Percentiles rank a stretch among this genome's conserved stretches.
phyloP scores from a whole-genome alignment of 2,797 vertebrate species.

The Mormyrops attenuatus region DNA sequence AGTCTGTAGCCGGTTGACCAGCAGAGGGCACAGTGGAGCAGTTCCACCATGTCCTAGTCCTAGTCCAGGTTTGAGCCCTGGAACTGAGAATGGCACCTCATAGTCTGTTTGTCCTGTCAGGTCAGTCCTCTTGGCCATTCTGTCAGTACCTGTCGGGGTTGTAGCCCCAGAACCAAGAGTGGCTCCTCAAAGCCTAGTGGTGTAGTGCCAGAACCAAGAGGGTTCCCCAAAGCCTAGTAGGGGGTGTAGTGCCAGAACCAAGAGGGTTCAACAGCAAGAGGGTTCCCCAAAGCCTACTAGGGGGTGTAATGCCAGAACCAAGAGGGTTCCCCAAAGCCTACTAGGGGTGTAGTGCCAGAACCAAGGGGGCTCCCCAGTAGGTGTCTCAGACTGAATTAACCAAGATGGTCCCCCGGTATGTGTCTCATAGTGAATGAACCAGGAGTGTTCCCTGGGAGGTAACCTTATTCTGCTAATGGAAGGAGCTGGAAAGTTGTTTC shows the following conservation, averaged over 20 bases:
- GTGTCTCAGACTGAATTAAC: background rate
- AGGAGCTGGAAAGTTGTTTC: background rate
- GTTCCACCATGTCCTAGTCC: background rate
- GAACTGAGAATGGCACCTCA: background rate
- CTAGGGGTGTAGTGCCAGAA: background rate
- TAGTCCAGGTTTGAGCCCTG: background rate
- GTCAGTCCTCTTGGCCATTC: background rate
- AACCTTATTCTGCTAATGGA: background rate
- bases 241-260: no score
- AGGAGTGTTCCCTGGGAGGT: background rate
- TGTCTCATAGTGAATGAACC: background rate
- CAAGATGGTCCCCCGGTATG: background rate
- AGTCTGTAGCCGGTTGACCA: background rate
- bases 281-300: no score
- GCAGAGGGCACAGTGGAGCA: background rate
- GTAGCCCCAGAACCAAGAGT: background rate
- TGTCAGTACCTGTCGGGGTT: background rate
- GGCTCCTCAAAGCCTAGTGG: no score
- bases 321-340: background rate
- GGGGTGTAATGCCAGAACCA: background rate
- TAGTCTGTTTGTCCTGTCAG: background rate
- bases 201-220: no score
- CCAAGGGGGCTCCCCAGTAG: background rate
- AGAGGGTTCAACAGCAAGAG: no score
- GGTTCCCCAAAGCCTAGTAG: no score